Conservation (phyloP, 2,888 invertebrate species). For the Gymnocheta viridis region DNA sequence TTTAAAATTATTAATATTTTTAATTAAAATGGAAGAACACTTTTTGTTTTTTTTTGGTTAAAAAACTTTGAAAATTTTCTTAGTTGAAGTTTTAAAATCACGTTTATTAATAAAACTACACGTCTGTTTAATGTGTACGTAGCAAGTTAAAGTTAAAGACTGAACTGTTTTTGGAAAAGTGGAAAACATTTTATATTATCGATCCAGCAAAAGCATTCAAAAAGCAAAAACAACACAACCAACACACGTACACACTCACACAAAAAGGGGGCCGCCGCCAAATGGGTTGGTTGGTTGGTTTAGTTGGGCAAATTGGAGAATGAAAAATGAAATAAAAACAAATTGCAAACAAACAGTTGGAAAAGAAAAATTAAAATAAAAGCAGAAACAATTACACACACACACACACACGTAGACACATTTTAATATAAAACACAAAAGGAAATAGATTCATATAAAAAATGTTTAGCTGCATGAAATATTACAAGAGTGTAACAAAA, state of each 20-base stretch:
- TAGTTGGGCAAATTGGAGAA: conserved; percentile 50
- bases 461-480: conserved; percentile 11
- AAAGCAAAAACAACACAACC: conserved; percentile 59
- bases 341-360: conserved; percentile 39
- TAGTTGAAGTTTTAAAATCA: conserved; percentile 47
- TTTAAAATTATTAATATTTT: conserved; percentile 28
- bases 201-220: conserved; percentile 75
- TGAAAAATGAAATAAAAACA: conserved; percentile 44
- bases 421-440: neutral
- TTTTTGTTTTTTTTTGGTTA: conserved; percentile 36
- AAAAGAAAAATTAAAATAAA: conserved; percentile 40
- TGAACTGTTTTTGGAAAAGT: conserved; percentile 80
- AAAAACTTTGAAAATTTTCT: conserved; percentile 49
- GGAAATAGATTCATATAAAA: neutral
- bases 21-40: conserved; percentile 61
- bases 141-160: conserved; percentile 78
- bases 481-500: conserved; percentile 36
- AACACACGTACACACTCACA: conserved; percentile 10
- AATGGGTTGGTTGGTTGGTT: conserved; percentile 50
- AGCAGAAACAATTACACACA: conserved; percentile 11
- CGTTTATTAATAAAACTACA: conserved; percentile 52
- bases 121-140: conserved; percentile 67
- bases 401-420: neutral
- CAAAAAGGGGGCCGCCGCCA: conserved; percentile 10
- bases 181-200: conserved; percentile 81